Percentiles rank a stretch among this genome's conserved stretches.
phyloP scores from a whole-genome alignment of 2,113 vertebrate genomes.

The Proterorhinus semilunaris region DNA sequence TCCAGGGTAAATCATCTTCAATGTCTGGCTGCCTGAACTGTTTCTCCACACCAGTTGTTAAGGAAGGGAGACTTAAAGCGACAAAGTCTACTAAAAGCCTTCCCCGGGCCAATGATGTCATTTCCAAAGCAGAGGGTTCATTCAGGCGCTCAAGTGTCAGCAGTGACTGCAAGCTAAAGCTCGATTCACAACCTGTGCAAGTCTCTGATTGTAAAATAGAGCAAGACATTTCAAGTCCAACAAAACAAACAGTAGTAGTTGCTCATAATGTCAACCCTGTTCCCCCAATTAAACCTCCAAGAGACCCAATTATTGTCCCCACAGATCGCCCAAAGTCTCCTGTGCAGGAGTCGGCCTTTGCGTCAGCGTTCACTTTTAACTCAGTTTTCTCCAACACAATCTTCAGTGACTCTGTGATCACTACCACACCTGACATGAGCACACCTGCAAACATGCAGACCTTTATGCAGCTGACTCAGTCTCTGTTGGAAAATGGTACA shows the following conservation, averaged over 20 bases:
- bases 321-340: slow-evolving; percentile 43
- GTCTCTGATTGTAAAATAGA: slow-evolving; percentile 54
- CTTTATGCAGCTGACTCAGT: slow-evolving; percentile 76
- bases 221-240: slow-evolving; percentile 74
- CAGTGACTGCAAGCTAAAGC: slow-evolving; percentile 77
- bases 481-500: slow-evolving; percentile 78
- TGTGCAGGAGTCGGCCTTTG: slow-evolving; percentile 61
- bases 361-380: slow-evolving; percentile 66
- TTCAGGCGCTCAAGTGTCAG: slow-evolving; percentile 88
- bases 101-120: slow-evolving; percentile 89
- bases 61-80: slow-evolving; percentile 73
- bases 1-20: slow-evolving; percentile 80
- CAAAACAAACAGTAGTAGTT: slow-evolving; percentile 60
- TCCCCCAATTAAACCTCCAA: slow-evolving; percentile 66
- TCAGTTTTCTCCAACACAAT: slow-evolving; percentile 67
- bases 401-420: slow-evolving; percentile 48
- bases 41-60: slow-evolving; percentile 74
- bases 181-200: slow-evolving; percentile 64
- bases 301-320: slow-evolving; percentile 40
- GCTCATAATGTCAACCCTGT: slow-evolving; percentile 36
- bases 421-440: slow-evolving; percentile 25
- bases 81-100: slow-evolving; percentile 77
- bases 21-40: slow-evolving; percentile 81
- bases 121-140: slow-evolving; percentile 89
- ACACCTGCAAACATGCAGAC: slow-evolving; percentile 55